Percentiles rank a stretch among this genome's conserved stretches.
Evolutionary conservation across 2,113 vertebrate species (phyloP).

Genomic region (Lepisosteus oculatus): DNA sequence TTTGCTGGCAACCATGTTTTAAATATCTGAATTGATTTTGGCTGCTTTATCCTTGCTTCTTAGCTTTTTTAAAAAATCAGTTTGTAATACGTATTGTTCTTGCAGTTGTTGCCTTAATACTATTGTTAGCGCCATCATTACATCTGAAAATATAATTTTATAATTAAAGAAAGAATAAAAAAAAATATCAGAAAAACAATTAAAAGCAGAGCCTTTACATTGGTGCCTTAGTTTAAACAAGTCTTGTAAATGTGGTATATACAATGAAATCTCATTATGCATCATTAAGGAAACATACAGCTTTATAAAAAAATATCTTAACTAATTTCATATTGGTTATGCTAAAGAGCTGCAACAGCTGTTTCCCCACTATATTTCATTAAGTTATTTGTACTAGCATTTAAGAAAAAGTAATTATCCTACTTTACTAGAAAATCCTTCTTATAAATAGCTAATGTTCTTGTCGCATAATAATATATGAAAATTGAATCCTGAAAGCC

Average conservation of each 20-base stretch:
- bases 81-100: too few species aligned
- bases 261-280: background rate
- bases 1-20: too few species aligned
- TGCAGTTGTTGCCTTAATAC: too few species aligned
- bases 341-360: slow-evolving; percentile 5
- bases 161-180: too few species aligned
- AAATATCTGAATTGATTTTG: slow-evolving; percentile 32
- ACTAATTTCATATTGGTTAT: background rate
- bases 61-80: too few species aligned
- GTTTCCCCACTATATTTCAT: background rate
- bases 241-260: background rate
- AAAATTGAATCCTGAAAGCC: background rate
- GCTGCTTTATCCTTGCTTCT: slow-evolving; percentile 65
- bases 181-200: too few species aligned
- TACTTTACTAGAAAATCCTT: slow-evolving; percentile 44
- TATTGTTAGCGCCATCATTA: too few species aligned
- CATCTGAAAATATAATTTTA: too few species aligned
- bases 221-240: too few species aligned
- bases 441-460: background rate
- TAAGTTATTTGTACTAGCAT: background rate
- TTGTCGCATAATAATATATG: slow-evolving; percentile 3
- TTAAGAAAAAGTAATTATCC: slow-evolving; percentile 32
- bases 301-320: background rate
- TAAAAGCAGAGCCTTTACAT: background rate
- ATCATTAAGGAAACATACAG: background rate